Conservation (phyloP, 64 coral and sea anemone genomes). For the Pocillopora verrucosa region DNA sequence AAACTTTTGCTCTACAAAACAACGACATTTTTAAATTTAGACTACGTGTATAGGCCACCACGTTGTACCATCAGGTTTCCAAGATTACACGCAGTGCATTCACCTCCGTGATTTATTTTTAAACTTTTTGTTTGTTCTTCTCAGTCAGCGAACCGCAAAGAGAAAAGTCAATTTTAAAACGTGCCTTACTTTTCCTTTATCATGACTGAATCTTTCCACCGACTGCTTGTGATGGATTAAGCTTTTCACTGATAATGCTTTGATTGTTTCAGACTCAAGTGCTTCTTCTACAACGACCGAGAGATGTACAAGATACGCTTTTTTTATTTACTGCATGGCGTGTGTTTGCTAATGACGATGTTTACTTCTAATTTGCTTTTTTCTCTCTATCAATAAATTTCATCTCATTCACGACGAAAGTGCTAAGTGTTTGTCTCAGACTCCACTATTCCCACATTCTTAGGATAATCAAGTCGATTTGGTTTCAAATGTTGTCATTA, state of each 20-base stretch:
- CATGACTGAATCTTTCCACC: background rate
- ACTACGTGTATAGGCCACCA: background rate
- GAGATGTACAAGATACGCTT: background rate
- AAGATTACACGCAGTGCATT: background rate
- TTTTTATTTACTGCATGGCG: background rate
- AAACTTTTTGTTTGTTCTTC: background rate
- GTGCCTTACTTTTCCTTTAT: background rate
- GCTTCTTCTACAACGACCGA: background rate
- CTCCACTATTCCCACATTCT: background rate
- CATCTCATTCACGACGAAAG: background rate
- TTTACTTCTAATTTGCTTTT: background rate
- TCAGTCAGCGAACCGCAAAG: background rate
- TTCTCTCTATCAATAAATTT: background rate
- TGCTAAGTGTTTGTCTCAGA: background rate
- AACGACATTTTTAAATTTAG: background rate
- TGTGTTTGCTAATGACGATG: background rate
- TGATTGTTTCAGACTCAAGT: background rate
- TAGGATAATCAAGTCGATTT: background rate
- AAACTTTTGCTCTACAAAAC: slow-evolving; percentile 15
- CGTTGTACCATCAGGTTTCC: background rate
- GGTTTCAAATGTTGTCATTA: background rate
- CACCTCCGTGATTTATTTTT: background rate
- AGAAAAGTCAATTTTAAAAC: background rate
- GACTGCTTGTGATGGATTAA: background rate
- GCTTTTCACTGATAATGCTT: background rate